These are phyloP conservation scores for Ennomos quercinarius DNA, from an alignment of 2,888 invertebrate genomes.

Conservation along the genomic window DNA sequence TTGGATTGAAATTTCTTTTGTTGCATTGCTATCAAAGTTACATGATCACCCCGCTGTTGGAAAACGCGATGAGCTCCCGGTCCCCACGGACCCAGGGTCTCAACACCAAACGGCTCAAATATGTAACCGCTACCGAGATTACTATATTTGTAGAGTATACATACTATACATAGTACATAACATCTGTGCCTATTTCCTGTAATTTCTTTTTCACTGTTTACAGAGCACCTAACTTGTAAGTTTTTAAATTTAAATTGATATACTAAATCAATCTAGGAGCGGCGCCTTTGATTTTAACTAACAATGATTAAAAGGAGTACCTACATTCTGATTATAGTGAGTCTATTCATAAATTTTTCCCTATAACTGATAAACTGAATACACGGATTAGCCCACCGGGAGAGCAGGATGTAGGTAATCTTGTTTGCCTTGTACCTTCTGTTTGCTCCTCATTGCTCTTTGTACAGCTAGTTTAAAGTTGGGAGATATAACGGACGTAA, in stretches of 20 bases:
- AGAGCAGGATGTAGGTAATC: slow-evolving; percentile 82
- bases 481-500: not conserved
- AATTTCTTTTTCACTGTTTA: not conserved
- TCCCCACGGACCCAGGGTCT: too few species aligned
- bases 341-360: slow-evolving; percentile 75
- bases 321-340: slow-evolving; percentile 45
- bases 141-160: too few species aligned
- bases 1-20: too few species aligned
- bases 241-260: too few species aligned
- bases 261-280: slow-evolving; percentile 40
- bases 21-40: too few species aligned
- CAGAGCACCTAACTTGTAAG: too few species aligned
- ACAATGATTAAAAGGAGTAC: slow-evolving; percentile 36
- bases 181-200: too few species aligned
- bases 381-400: slow-evolving; percentile 78
- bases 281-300: slow-evolving; percentile 63
- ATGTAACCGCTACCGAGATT: too few species aligned
- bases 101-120: too few species aligned
- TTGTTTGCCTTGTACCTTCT: slow-evolving; percentile 58
- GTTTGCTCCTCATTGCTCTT: slow-evolving; percentile 62
- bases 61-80: too few species aligned
- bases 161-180: too few species aligned
- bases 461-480: slow-evolving; percentile 23
- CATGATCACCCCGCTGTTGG: too few species aligned
- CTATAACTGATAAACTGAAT: slow-evolving; percentile 66